A percentile compares a stretch with the other conserved stretches of the same genome.
Conservation (phyloP, 2,113 vertebrate genomes). For the Perca schrenkii region DNA sequence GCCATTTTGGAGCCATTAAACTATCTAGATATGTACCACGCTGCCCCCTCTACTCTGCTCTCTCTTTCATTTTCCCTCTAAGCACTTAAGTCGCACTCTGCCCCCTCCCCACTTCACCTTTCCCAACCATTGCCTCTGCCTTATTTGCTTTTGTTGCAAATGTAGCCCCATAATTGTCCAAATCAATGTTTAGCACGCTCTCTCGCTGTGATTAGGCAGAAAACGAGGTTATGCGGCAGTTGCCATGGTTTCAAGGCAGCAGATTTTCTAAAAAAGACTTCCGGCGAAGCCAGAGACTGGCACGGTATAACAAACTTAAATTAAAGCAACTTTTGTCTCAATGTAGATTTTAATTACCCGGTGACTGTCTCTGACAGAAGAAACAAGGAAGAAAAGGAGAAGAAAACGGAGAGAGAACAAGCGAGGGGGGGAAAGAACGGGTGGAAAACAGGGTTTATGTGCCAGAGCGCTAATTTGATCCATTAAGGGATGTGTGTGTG, state of each 20-base stretch:
- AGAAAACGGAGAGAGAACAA: slow-evolving; percentile 38
- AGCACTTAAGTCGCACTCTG: slow-evolving; percentile 54
- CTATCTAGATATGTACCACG: slow-evolving; percentile 41
- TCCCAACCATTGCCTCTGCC: slow-evolving; percentile 54
- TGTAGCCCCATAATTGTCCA: slow-evolving; percentile 76
- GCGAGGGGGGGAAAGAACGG: slow-evolving; percentile 38
- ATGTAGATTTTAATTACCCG: slow-evolving; percentile 76
- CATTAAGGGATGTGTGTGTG: slow-evolving; percentile 73
- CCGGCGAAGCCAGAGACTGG: slow-evolving; percentile 45
- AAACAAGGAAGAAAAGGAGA: slow-evolving; percentile 33
- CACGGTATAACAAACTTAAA: slow-evolving; percentile 78
- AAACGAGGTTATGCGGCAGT: slow-evolving; percentile 73
- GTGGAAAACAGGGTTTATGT: slow-evolving; percentile 71
- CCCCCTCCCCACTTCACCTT: slow-evolving; percentile 54
- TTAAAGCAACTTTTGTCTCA: slow-evolving; percentile 76
- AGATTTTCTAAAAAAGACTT: slow-evolving; percentile 60
- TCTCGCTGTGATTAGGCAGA: slow-evolving; percentile 73
- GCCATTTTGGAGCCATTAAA: slow-evolving; percentile 66
- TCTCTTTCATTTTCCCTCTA: slow-evolving; percentile 49
- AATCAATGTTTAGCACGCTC: slow-evolving; percentile 76
- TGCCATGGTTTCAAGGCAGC: slow-evolving; percentile 76
- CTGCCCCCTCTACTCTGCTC: slow-evolving; percentile 8
- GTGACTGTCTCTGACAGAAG: slow-evolving; percentile 49
- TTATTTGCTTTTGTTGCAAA: slow-evolving; percentile 76
- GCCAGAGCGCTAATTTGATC: slow-evolving; percentile 80